Evolutionary conservation across 2,888 invertebrate genomes (phyloP).

Genomic region (Hemicrepidius hirtus): DNA sequence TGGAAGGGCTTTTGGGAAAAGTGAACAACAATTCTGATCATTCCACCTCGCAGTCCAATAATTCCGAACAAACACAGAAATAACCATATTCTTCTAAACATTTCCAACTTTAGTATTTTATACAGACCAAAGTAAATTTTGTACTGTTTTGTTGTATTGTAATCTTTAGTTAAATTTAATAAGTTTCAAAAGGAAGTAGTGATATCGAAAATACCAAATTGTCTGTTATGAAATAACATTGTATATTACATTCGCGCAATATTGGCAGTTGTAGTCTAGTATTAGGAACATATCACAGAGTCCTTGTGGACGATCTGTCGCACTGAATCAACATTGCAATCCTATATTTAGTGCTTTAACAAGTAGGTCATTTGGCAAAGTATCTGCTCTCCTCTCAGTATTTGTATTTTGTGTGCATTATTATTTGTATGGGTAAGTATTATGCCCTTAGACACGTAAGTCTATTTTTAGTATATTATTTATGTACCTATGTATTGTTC

Average conservation of each 20-base stretch:
- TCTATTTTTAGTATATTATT: constrained; percentile 62
- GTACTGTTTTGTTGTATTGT: constrained; percentile 65
- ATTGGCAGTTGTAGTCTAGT: constrained; percentile 64
- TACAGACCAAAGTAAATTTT: constrained; percentile 73
- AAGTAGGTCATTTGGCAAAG: constrained; percentile 62
- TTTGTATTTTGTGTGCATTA: constrained; percentile 69
- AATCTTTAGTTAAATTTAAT: constrained; percentile 55
- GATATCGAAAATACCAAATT: constrained; percentile 66
- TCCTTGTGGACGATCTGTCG: constrained; percentile 65
- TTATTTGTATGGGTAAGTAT: constrained; percentile 57
- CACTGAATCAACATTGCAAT: constrained; percentile 69
- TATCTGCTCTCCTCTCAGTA: constrained; percentile 69
- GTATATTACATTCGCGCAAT: constrained; percentile 54
- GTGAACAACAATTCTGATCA: constrained; percentile 72
- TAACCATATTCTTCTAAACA: constrained; percentile 60
- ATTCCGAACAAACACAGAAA: constrained; percentile 65
- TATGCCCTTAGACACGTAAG: constrained; percentile 54
- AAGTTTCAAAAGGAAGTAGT: constrained; percentile 55
- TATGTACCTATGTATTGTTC: constrained; percentile 67
- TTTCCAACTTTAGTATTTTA: constrained; percentile 72
- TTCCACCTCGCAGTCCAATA: constrained; percentile 66
- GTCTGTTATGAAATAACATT: constrained; percentile 60
- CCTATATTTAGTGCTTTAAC: constrained; percentile 70
- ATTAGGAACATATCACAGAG: constrained; percentile 70
- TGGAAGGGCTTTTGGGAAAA: constrained; percentile 70